Evolutionary conservation across 2,888 invertebrate genomes (phyloP), one percentile per base, ranked within the genome.

Genomic region (Steinernema hermaphroditum): DNA sequence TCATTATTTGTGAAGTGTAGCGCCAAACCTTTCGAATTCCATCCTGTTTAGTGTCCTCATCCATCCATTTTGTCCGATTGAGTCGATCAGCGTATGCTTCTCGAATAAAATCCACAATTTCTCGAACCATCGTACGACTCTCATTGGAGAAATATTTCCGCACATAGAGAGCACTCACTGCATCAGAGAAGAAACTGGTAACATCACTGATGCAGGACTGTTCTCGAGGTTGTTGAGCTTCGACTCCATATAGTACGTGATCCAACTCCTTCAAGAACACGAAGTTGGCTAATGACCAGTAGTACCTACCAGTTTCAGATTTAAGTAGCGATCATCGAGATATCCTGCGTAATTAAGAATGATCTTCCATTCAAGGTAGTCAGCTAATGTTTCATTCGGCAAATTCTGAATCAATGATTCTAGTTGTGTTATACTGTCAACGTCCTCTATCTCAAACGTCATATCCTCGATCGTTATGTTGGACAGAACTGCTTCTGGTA

Each of bases 351-450:
- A 70, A 41, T 70, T 76, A 24, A 76, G 70, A 34, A 76, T 72
- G 16, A 76, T 70, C 32, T 70, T 71, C 76, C 76, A 76, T 22
- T 76, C 74, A 41, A 76, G 70, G 27, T 70, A 76, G 41, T 76
- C 75, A 32, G 49, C 71, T 2, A 76, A 69, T 16, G 72, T 70
- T 19, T 76, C 76, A 1, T 72, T 76, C 12, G 75, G 54, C 24
- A 76, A 24, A 16, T 72, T 68, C 22, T 70, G 44, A 19, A 76
- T 41, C 41, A 76, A 46, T 19, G 32, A n/a, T 16, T 76, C 76
- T 12, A 75, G 70, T 34, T 69, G 71, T 44, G 44, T 75, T 32
- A 75, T 72, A 6, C 54, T 46, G 41, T 69, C 70, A 69, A 72
- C 49, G 19, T 69, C 72, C 1, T 70, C 54, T 4, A 76, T 32